Percentiles rank a stretch among this genome's conserved stretches.
Conservation (phyloP, 2,797 vertebrate genomes). For the Myripristis jacobus region DNA sequence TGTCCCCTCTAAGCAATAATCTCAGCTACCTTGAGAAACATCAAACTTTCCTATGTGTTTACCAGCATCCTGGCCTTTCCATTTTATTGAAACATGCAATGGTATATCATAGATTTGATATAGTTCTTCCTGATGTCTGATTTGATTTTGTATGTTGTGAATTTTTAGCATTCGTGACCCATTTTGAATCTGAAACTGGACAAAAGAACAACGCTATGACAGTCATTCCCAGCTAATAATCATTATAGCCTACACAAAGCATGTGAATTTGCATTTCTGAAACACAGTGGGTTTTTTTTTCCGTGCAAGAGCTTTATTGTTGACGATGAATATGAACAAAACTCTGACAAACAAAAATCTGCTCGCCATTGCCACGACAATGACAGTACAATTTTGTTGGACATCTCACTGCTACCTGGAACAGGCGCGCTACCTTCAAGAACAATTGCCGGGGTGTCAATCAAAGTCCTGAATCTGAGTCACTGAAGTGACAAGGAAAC, state of each 20-base stretch:
- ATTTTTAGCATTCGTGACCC: background rate
- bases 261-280: background rate
- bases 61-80: background rate
- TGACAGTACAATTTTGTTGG: background rate
- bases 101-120: background rate
- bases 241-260: background rate
- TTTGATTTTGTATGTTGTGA: background rate
- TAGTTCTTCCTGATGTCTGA: background rate
- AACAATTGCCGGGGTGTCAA: background rate
- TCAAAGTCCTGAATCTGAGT: conserved; percentile 3
- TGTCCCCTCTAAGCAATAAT: conserved; percentile 54
- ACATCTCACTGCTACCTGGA: background rate
- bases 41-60: conserved; percentile 17
- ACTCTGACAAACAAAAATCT: background rate
- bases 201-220: too few relatives aligned
- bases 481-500: conserved; percentile 3
- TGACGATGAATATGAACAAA: background rate
- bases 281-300: background rate
- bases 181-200: background rate
- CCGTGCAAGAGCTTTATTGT: background rate
- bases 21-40: conserved; percentile 43
- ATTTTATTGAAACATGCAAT: background rate
- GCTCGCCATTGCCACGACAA: background rate
- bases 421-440: background rate
- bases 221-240: too few relatives aligned